Evolutionary conservation across 2,113 vertebrate genomes (phyloP).

Genomic region (Penelope pileata): DNA sequence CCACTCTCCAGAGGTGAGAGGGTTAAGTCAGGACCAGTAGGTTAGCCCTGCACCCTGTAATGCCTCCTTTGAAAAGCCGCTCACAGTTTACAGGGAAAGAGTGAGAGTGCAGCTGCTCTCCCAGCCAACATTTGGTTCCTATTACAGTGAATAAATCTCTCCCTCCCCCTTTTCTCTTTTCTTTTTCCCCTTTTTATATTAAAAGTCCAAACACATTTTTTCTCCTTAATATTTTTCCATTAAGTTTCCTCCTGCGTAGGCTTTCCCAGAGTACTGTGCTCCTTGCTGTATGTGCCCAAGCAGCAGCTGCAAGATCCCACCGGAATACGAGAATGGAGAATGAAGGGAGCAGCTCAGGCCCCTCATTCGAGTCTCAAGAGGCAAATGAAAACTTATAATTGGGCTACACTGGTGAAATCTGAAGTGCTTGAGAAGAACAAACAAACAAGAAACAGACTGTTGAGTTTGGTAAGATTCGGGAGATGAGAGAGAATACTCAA

Average conservation of each 20-base stretch:
- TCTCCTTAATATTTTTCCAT: conserved; percentile 75
- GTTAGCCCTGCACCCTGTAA: conserved; percentile 17
- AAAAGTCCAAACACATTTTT: conserved; percentile 79
- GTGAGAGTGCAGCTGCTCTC: conserved; percentile 65
- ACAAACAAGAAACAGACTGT: neutral
- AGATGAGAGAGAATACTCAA: neutral
- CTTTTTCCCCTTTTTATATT: conserved; percentile 70
- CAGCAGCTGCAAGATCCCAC: conserved; percentile 12
- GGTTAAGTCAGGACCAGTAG: conserved; percentile 61
- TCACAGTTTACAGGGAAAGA: conserved; percentile 72
- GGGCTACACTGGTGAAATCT: conserved; percentile 22
- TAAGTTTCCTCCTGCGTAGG: conserved; percentile 49
- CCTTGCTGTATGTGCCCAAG: conserved; percentile 45
- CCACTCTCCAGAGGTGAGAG: conserved; percentile 26
- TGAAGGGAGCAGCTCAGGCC: neutral
- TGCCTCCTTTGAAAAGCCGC: conserved; percentile 67
- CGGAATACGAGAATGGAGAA: neutral
- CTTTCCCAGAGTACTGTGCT: conserved; percentile 35
- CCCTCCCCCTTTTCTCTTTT: conserved; percentile 28
- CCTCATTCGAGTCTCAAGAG: neutral
- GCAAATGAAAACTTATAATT: conserved; percentile 5
- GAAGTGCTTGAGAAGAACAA: conserved; percentile 19
- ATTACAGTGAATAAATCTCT: conserved; percentile 81
- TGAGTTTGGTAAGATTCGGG: conserved; percentile 1
- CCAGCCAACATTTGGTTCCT: conserved; percentile 86